Conservation (phyloP, 1,140 invertebrate genomes). For the Bilobella aurantiaca region DNA sequence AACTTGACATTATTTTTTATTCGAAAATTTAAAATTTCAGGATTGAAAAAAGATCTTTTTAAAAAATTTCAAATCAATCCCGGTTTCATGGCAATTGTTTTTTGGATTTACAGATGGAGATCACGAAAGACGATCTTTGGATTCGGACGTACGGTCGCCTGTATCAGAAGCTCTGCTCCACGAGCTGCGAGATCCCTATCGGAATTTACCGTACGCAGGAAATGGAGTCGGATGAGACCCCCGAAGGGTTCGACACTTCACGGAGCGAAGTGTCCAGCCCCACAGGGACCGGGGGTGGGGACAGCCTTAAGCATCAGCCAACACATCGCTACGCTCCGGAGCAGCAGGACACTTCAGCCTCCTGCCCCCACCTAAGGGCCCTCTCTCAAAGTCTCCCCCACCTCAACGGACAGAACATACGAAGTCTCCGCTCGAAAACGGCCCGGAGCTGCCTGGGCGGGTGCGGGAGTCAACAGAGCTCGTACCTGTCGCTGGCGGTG, state of each 20-base stretch:
- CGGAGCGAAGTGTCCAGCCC: slow-evolving; percentile 28
- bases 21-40: too few species aligned
- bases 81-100: too few species aligned
- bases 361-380: too few species aligned
- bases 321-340: neutral
- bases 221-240: slow-evolving; percentile 42
- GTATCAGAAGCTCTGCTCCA: slow-evolving; percentile 95
- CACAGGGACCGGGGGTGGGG: neutral
- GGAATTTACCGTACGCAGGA: slow-evolving; percentile 94
- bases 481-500: slow-evolving; percentile 30
- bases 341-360: too few species aligned
- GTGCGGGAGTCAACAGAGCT: slow-evolving; percentile 27
- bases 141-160: slow-evolving; percentile 91
- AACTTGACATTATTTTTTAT: too few species aligned
- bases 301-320: slow-evolving; percentile 9
- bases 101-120: slow-evolving; percentile 73
- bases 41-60: too few species aligned
- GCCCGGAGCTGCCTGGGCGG: slow-evolving; percentile 30
- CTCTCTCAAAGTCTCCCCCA: neutral
- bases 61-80: too few species aligned
- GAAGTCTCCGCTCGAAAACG: neutral
- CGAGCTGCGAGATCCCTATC: slow-evolving; percentile 96
- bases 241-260: slow-evolving; percentile 25
- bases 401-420: too few species aligned
- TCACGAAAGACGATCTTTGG: slow-evolving; percentile 95